Evolutionary conservation across 2,113 vertebrate genomes (phyloP).

Genomic region (Mixornis gularis): DNA sequence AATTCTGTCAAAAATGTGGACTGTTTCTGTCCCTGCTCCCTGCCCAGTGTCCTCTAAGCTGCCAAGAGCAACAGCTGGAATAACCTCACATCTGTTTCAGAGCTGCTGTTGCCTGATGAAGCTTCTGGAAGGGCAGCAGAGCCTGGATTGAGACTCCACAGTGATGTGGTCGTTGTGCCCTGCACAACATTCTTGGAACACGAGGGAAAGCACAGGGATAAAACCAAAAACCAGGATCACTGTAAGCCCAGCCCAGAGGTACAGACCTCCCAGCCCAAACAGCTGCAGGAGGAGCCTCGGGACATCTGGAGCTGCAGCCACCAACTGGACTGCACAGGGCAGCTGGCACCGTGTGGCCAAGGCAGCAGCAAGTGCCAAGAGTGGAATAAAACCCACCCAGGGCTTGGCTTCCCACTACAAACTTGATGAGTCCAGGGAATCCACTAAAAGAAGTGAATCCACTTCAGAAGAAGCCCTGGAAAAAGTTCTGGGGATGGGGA

Average conservation of each 20-base stretch:
- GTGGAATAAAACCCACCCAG: not conserved
- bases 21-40: not conserved
- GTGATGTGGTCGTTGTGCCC: accelerated
- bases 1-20: not conserved
- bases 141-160: not conserved
- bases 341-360: not conserved
- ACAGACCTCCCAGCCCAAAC: not conserved
- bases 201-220: not conserved
- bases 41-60: not conserved
- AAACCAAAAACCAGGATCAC: not conserved
- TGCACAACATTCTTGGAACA: accelerated
- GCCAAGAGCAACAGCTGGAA: not conserved
- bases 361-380: not conserved
- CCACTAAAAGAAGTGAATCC: not conserved
- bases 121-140: not conserved
- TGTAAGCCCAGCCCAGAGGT: not conserved
- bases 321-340: not conserved
- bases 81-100: not conserved
- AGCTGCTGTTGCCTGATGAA: not conserved
- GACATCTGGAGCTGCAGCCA: not conserved
- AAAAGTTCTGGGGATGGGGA: not conserved
- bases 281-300: not conserved
- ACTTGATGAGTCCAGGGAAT: not conserved
- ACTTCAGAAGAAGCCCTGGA: not conserved
- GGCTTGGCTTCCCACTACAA: not conserved